These are phyloP conservation scores for Tinamus guttatus DNA, from an alignment of 2,113 vertebrate species.

Conservation along the genomic window DNA sequence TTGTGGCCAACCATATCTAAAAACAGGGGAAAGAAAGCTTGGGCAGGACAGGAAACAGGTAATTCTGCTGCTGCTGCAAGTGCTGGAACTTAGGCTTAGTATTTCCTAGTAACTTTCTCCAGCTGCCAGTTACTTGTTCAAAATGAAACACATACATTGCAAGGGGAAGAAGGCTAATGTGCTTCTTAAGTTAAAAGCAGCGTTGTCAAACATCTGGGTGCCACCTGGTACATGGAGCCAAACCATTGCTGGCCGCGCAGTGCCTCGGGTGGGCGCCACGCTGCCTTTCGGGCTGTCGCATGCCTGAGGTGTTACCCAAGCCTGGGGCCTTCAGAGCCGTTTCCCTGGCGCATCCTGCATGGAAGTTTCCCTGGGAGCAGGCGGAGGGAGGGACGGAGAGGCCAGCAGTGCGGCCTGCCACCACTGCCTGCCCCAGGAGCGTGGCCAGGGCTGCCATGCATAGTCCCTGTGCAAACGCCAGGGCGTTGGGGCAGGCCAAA, in stretches of 20 bases:
- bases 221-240: constrained; percentile 43
- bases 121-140: constrained; percentile 42
- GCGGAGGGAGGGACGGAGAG: too few species aligned
- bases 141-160: constrained; percentile 65
- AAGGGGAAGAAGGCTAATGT: not conserved
- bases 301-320: not conserved
- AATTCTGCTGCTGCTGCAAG: constrained; percentile 42
- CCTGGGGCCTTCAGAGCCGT: not conserved
- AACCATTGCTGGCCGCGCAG: not conserved
- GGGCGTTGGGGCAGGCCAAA: not conserved
- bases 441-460: not conserved
- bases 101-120: constrained; percentile 55
- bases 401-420: not conserved
- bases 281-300: not conserved
- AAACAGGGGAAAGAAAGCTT: constrained; percentile 22
- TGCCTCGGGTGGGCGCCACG: not conserved
- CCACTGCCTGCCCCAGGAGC: not conserved
- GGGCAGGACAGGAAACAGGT: constrained; percentile 35
- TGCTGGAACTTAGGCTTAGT: not conserved
- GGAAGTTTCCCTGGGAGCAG: not conserved
- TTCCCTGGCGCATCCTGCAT: not conserved
- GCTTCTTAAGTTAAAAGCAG: constrained; percentile 32
- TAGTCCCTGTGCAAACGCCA: not conserved
- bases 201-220: constrained; percentile 45
- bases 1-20: constrained; percentile 32